Evolutionary conservation across 2,888 invertebrate genomes (phyloP).

Genomic region (Tyria jacobaeae): DNA sequence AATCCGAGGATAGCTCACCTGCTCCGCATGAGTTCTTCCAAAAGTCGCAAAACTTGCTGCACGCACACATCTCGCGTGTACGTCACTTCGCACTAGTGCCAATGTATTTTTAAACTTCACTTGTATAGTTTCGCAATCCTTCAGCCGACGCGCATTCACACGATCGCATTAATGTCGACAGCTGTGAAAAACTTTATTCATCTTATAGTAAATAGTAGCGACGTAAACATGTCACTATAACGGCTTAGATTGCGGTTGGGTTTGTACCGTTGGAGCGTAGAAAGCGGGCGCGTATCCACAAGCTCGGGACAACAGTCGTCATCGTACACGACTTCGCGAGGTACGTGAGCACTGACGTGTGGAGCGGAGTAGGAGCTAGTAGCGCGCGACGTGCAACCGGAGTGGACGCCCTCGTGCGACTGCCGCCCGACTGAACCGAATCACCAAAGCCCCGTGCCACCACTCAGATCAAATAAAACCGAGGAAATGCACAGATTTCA

Average conservation of each 20-base stretch:
- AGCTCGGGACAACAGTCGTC: conserved; percentile 59
- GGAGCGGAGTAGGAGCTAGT: conserved; percentile 30
- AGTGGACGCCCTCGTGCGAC: conserved; percentile 78
- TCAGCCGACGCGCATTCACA: conserved; percentile 74
- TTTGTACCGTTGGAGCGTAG: conserved; percentile 75
- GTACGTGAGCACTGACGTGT: conserved; percentile 49
- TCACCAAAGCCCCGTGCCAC: conserved; percentile 40
- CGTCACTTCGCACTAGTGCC: conserved; percentile 80
- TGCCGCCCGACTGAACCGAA: conserved; percentile 63
- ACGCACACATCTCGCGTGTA: conserved; percentile 78
- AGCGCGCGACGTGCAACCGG: conserved; percentile 68
- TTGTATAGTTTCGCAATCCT: conserved; percentile 83
- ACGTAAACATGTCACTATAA: conserved; percentile 73
- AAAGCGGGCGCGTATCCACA: conserved; percentile 69
- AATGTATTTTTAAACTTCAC: conserved; percentile 87
- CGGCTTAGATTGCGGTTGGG: conserved; percentile 66
- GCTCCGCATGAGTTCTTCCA: conserved; percentile 84
- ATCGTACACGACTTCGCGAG: conserved; percentile 57
- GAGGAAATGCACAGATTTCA: conserved; percentile 70
- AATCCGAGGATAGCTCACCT: conserved; percentile 70
- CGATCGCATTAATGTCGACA: conserved; percentile 68
- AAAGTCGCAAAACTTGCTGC: conserved; percentile 84
- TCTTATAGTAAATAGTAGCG: conserved; percentile 62
- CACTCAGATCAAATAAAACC: conserved; percentile 55
- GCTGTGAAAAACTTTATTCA: conserved; percentile 69